A percentile compares a stretch with the other conserved stretches of the same genome.
These are phyloP conservation scores for Tanaodytes sp. DNA, from an alignment of 2,888 invertebrate species.

Conservation along the genomic window DNA sequence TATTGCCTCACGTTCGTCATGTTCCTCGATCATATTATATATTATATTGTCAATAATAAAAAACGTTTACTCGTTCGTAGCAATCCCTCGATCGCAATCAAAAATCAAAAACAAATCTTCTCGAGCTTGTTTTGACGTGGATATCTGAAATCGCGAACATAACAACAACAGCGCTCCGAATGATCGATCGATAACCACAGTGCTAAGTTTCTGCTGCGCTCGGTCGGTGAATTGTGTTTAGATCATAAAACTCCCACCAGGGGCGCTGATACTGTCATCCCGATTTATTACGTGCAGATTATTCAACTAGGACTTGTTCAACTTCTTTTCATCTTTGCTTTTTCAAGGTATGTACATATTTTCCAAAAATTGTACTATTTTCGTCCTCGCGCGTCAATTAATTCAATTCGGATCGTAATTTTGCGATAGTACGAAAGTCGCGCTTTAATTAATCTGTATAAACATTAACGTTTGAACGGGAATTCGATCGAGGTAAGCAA, in stretches of 20 bases:
- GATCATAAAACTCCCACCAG: background rate
- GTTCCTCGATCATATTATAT: slow-evolving; percentile 73
- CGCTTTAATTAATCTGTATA: too few species aligned
- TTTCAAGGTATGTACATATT: slow-evolving; percentile 28
- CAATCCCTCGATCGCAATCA: too few species aligned
- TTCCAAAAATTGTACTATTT: too few species aligned
- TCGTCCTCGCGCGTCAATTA: too few species aligned
- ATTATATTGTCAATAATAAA: too few species aligned
- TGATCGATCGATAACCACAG: background rate
- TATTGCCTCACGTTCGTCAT: slow-evolving; percentile 77
- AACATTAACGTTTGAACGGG: too few species aligned
- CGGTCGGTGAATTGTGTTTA: background rate
- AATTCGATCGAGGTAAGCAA: too few species aligned
- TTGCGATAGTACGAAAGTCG: too few species aligned
- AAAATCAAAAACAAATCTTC: slow-evolving; percentile 11
- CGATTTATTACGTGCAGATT: background rate
- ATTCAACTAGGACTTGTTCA: background rate
- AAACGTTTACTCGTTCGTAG: too few species aligned
- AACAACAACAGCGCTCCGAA: background rate
- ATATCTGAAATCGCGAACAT: too few species aligned
- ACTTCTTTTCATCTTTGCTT: slow-evolving; percentile 21
- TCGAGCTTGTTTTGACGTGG: background rate
- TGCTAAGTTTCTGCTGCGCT: background rate
- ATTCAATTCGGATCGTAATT: too few species aligned
- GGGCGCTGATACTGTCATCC: background rate